Percentiles rank a stretch among this genome's conserved stretches.
These are phyloP conservation scores for Brienomyrus longianalis DNA, from an alignment of 2,113 vertebrate genomes.

Conservation along the genomic window DNA sequence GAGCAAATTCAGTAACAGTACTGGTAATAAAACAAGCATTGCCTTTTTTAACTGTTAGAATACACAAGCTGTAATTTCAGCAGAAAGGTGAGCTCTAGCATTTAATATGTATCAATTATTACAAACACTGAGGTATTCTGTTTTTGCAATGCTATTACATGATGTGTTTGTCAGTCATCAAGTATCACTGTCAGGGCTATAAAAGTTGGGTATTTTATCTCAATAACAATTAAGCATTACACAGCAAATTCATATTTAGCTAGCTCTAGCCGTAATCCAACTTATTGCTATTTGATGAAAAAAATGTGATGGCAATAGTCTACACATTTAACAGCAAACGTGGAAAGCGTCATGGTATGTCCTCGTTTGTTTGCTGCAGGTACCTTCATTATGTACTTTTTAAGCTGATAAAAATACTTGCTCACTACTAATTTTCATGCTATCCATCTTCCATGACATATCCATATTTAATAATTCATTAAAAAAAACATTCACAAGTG, in stretches of 20 bases:
- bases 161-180: background rate
- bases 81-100: background rate
- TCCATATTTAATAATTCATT: background rate
- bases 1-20: slow-evolving; percentile 16
- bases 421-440: background rate
- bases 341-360: background rate
- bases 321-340: background rate
- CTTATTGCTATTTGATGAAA: background rate
- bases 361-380: background rate
- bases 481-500: background rate
- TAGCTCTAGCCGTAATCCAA: background rate
- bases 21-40: background rate
- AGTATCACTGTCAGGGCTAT: background rate
- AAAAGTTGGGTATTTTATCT: background rate
- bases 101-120: background rate
- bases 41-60: background rate
- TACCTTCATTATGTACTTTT: background rate
- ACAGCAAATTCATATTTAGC: background rate
- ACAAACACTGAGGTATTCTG: background rate
- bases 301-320: background rate
- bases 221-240: background rate
- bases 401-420: background rate
- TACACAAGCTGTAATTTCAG: background rate
- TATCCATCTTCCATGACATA: background rate
- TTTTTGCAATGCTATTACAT: background rate